Evolutionary conservation across 2,888 invertebrate genomes (phyloP), one percentile per base, ranked within the genome.

Genomic region (Tethea ocularis): DNA sequence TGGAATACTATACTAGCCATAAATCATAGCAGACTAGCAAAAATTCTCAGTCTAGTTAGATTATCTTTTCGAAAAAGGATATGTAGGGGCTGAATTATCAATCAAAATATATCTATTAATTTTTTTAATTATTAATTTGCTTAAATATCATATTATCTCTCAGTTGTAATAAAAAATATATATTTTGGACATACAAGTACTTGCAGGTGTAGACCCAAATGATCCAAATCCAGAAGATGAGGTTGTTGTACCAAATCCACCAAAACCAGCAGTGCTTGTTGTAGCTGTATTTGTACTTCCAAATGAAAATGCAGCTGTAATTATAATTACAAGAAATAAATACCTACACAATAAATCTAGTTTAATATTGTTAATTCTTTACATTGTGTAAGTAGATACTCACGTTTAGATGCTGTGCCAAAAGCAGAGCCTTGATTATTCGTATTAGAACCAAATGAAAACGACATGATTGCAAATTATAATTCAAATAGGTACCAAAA

Each of bases 351-450:
- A n/a, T 52, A 17, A 8, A 10, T 2, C 8, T 10, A 29, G 10
- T 8, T 29, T 10, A 8, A 29, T 8, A 29, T 29, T 10, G 10
- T 33, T 33, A 10, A 17, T 29, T 15, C n/a, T 20, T 11, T 46
- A n/a, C 7, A 20, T 10, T 20, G 10, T 20, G 51, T 56, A 13
- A 11, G 62, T 33, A 15, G n/a, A n/a, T 53, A 84, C 93, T 93
- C 84, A 95, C 95, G 94, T 91, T 95, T 95, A 22, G 94, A 88
- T 64, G 94, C 89, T 54, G 93, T 83, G 17, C 94, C 94, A 62
- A 94, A 90, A 36, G 83, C 82, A 51, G 87, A 72, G 63, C 83
- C 82, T 75, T 88, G 89, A 1, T 88, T 74, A 58, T 83, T 74
- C 56, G 88, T 75, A 61, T 80, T 83, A 15, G 87, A 79, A 58